Base-by-base conservation (phyloP, 2,113 vertebrate genomes). In the Prolemur simus region DNA sequence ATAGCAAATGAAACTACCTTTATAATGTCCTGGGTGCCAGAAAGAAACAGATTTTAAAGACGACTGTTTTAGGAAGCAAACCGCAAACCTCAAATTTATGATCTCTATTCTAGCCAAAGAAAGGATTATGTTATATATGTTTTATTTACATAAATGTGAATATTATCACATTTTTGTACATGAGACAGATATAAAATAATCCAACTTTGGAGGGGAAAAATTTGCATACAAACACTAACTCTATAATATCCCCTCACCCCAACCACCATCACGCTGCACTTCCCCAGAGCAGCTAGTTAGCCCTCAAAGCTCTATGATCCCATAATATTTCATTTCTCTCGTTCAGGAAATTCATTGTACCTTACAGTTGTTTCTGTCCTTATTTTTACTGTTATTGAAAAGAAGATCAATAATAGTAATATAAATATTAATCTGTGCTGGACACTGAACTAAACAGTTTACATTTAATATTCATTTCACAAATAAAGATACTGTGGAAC, bases 41-140 rank as follows among this genome's bases (percentile, higher is more conserved):
- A 37, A 45, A 77, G 39, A 74, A 32, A 94, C n/a, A 60, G 7
- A 87, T 27, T 64, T 82, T 86, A 86, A 95, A 94, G 42, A 63
- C 18, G 68, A 37, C 52, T 52, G 32, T 45, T 89, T 96, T 39
- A 87, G 63, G 90, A 78, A 73, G 18, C 47, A 77, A 80, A 80
- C 27, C 42, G 10, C 52, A 94, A 90, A 94, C 23, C 68, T 92
- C 74, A 66, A 85, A 92, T 58, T 58, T 73, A 92, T 58, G 39
- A 42, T 64, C 60, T 73, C 81, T 66, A 66, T 29, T 94, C 39
- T 20, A 45, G 56, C 15, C 56, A 52, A 37, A 92, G 42, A 12
- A 37, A 89, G 52, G 12, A 47, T 56, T 77, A 76, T 32, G 29
- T 42, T 71, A 32, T 32, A 29, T 10, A 39, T 69, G 37, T 37